A percentile compares a stretch with the other conserved stretches of the same genome.
Conservation (phyloP, 1,140 invertebrate genomes). For the Delia radicum region DNA sequence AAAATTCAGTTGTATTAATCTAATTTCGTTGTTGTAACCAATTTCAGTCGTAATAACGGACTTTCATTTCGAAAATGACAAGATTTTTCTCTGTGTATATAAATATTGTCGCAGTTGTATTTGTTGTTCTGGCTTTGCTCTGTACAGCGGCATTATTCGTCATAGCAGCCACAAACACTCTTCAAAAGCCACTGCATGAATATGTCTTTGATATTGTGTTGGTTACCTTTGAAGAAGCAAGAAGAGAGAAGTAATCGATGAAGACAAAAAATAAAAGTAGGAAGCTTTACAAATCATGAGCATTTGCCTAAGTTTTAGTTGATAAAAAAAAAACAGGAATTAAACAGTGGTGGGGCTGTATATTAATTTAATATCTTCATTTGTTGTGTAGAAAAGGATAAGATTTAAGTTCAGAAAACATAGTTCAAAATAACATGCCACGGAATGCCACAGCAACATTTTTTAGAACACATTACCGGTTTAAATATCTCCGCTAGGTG, state of each 20-base stretch:
- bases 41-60: too few relatives aligned
- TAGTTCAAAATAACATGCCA: too few relatives aligned
- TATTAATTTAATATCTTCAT: too few relatives aligned
- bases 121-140: neutral
- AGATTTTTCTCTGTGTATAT: too few relatives aligned
- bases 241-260: neutral
- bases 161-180: neutral
- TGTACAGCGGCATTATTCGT: slow-evolving; percentile 1
- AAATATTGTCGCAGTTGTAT: neutral
- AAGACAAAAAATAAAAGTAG: neutral
- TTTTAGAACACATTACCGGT: too few relatives aligned
- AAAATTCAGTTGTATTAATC: too few relatives aligned
- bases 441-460: too few relatives aligned
- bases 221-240: neutral
- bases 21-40: neutral
- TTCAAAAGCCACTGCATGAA: neutral
- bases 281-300: slow-evolving; percentile 20
- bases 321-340: slow-evolving; percentile 4
- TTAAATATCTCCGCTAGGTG: too few relatives aligned
- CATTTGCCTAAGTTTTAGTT: slow-evolving; percentile 14
- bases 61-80: too few relatives aligned
- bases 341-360: neutral
- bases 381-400: too few relatives aligned
- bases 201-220: neutral
- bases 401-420: too few relatives aligned